Evolutionary conservation across 1,140 invertebrate species (phyloP).

Genomic region (Lineus longissimus): DNA sequence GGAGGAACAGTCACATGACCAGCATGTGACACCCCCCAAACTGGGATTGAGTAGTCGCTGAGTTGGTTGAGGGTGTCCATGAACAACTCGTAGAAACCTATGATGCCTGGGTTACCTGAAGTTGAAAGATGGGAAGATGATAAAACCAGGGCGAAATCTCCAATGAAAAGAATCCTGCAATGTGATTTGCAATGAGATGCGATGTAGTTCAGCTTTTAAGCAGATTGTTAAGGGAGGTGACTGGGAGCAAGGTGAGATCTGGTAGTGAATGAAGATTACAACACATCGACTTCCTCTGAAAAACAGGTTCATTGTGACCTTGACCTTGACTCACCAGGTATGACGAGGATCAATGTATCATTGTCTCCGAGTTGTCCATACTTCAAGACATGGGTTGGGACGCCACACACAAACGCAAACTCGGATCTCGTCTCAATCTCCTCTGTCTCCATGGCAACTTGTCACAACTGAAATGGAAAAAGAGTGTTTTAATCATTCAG

Average conservation of each 20-base stretch:
- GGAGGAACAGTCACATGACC: slow-evolving; percentile 51
- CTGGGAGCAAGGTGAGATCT: too few species aligned
- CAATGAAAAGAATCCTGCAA: too few species aligned
- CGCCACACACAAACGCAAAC: slow-evolving; percentile 55
- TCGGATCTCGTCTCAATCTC: slow-evolving; percentile 11
- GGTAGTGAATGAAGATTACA: too few species aligned
- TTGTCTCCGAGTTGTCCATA: slow-evolving; percentile 68
- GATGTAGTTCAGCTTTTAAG: too few species aligned
- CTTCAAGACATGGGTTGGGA: slow-evolving; percentile 66
- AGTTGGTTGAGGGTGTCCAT: slow-evolving; percentile 61
- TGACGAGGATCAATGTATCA: slow-evolving; percentile 45
- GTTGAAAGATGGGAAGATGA: too few species aligned
- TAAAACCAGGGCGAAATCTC: too few species aligned
- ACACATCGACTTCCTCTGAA: background rate
- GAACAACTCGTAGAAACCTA: slow-evolving; percentile 71
- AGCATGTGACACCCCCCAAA: slow-evolving; percentile 73
- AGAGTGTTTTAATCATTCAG: too few species aligned
- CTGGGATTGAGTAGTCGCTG: slow-evolving; percentile 58
- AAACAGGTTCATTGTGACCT: background rate
- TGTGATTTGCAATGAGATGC: too few species aligned
- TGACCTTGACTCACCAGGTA: slow-evolving; percentile 58
- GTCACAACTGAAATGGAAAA: too few species aligned
- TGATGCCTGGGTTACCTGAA: slow-evolving; percentile 68
- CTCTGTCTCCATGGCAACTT: too few species aligned
- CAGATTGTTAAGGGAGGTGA: too few species aligned